Conservation (phyloP, 2,113 vertebrate genomes). For the cattle (Bos taurus) region ARS-UCD2.0 NC_037332.1:15872501-15873000, state of each 20-base stretch:
- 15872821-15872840: background rate
- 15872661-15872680: background rate
- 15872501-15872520: background rate
- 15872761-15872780: background rate
- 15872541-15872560: background rate
- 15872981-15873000: background rate
- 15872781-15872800: background rate
- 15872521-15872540: background rate
- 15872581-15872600: background rate
- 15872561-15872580: background rate
- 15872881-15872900: background rate
- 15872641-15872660: background rate
- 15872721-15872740: background rate
- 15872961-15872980: background rate
- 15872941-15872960: rapidly evolving
- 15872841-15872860: background rate
- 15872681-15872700: background rate
- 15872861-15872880: background rate
- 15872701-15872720: background rate
- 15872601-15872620: background rate
- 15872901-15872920: background rate
- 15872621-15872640: background rate
- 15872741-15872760: background rate
- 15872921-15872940: background rate
- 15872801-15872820: background rate